phyloP scores from a whole-genome alignment of 1,140 invertebrate species.

The Proctacanthus coquilletti region DNA sequence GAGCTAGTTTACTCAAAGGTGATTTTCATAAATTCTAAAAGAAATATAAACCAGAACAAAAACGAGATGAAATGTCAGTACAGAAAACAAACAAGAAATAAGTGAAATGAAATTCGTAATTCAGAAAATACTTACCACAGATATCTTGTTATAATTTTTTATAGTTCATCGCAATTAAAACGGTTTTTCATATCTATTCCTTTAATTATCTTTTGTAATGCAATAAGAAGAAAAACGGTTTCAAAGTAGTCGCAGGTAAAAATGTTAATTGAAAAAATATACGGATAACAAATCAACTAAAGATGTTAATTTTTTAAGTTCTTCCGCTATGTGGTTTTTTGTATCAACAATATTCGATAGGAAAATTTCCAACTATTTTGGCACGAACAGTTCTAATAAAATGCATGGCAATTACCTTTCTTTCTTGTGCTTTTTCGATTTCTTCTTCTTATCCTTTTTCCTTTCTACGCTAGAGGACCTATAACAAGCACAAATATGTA shows the following conservation, averaged over 20 bases:
- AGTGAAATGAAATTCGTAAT: not conserved
- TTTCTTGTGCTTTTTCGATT: slow-evolving; percentile 51
- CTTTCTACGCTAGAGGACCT: slow-evolving; percentile 43
- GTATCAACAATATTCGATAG: no score
- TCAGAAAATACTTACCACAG: not conserved
- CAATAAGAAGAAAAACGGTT: not conserved
- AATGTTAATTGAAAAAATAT: no score
- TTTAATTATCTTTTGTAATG: not conserved
- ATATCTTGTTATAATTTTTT: no score
- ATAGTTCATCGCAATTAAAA: not conserved
- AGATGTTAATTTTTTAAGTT: no score
- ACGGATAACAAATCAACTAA: no score
- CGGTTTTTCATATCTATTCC: not conserved
- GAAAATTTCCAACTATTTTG: no score
- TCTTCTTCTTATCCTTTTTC: slow-evolving; percentile 50
- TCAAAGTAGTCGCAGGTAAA: no score
- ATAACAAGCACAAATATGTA: slow-evolving; percentile 16
- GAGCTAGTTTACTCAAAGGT: no score
- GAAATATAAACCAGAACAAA: not conserved
- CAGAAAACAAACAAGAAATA: not conserved
- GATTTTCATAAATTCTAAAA: no score
- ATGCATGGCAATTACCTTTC: no score
- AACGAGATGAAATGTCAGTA: not conserved
- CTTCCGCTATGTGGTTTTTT: no score
- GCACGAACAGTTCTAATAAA: no score